Percentiles rank a stretch among this genome's conserved stretches.
phyloP scores from a whole-genome alignment of 2,888 invertebrate genomes.

The Acleris holmiana region DNA sequence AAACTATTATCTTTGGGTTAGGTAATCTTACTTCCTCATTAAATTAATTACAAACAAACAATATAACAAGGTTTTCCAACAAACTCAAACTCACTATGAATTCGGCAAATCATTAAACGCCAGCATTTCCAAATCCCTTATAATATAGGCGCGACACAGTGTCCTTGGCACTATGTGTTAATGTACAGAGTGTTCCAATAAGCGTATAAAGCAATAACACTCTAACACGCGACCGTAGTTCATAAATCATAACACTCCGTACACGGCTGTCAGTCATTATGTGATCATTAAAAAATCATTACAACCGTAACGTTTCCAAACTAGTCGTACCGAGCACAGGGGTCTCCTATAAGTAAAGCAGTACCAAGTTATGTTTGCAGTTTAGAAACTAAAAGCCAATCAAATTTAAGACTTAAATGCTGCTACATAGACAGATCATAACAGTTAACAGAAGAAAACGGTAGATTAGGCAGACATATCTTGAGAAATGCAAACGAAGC shows the following conservation, averaged over 20 bases:
- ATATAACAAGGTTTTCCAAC: slow-evolving; percentile 42
- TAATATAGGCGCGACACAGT: too few relatives aligned
- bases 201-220: slow-evolving; percentile 34
- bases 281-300: slow-evolving; percentile 81
- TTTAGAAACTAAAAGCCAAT: slow-evolving; percentile 23
- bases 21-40: slow-evolving; percentile 9
- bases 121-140: too few relatives aligned
- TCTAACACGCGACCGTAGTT: slow-evolving; percentile 62
- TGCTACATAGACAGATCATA: slow-evolving; percentile 10
- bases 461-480: slow-evolving; percentile 29
- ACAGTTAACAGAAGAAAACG: slow-evolving; percentile 22
- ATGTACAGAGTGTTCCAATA: slow-evolving; percentile 37
- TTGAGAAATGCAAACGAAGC: slow-evolving; percentile 46
- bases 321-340: slow-evolving; percentile 30
- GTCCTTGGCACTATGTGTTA: slow-evolving; percentile 16
- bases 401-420: slow-evolving; percentile 24
- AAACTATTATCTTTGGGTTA: background rate
- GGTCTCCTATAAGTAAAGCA: slow-evolving; percentile 11
- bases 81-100: slow-evolving; percentile 43
- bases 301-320: slow-evolving; percentile 45
- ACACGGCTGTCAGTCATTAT: slow-evolving; percentile 73
- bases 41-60: slow-evolving; percentile 51
- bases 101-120: slow-evolving; percentile 20
- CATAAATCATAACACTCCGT: slow-evolving; percentile 70
- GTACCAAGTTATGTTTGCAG: slow-evolving; percentile 28